Evolutionary conservation across 1,140 invertebrate species (phyloP).

Genomic region (Anastrepha ludens): DNA sequence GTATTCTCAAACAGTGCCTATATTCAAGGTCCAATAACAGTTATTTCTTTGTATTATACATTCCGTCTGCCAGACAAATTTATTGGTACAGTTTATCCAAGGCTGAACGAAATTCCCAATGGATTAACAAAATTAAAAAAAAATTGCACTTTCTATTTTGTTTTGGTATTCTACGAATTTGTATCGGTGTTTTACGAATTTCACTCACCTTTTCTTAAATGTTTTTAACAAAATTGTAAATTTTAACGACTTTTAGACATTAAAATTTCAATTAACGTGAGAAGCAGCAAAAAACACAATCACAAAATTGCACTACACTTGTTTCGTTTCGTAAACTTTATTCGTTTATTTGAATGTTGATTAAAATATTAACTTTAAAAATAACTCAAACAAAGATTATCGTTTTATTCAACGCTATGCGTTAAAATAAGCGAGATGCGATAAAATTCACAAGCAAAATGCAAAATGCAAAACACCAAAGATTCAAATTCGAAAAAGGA

Average conservation of each 20-base stretch:
- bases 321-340: background rate
- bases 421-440: slow-evolving; percentile 34
- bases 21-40: slow-evolving; percentile 11
- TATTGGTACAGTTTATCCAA: slow-evolving; percentile 14
- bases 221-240: background rate
- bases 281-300: slow-evolving; percentile 28
- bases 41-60: background rate
- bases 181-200: background rate
- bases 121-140: background rate
- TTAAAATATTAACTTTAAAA: slow-evolving; percentile 42
- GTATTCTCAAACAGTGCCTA: background rate
- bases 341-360: background rate
- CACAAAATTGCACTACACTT: slow-evolving; percentile 44
- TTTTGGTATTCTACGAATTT: background rate
- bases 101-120: background rate
- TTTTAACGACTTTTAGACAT: slow-evolving; percentile 34
- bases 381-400: slow-evolving; percentile 25
- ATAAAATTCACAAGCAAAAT: slow-evolving; percentile 42
- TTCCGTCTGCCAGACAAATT: background rate
- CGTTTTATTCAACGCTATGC: background rate
- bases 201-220: slow-evolving; percentile 15
- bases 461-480: slow-evolving; percentile 29
- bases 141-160: background rate
- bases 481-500: slow-evolving; percentile 49
- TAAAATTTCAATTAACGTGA: background rate